phyloP scores from a whole-genome alignment of 1,140 invertebrate species.

The Teleopsis dalmanni region DNA sequence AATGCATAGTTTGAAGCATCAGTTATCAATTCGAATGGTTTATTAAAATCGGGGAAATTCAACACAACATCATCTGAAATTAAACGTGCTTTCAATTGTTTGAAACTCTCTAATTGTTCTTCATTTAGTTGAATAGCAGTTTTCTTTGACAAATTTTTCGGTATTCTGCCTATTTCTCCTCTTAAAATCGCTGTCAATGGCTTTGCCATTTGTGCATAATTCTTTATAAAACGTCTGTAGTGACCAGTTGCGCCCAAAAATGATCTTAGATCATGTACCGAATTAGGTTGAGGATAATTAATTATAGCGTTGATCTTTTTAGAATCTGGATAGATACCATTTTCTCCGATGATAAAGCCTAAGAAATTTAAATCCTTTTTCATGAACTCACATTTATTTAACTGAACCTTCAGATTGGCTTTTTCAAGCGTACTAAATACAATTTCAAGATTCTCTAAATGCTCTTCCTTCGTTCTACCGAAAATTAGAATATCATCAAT shows the following conservation, averaged over 20 bases:
- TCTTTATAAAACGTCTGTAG: constrained; percentile 21
- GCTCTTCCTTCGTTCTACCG: no score
- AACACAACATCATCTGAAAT: constrained; percentile 34
- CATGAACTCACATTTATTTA: constrained; percentile 20
- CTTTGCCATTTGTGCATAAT: constrained; percentile 22
- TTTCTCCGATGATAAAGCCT: constrained; percentile 18
- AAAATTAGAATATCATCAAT: constrained; percentile 26
- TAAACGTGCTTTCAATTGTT: constrained; percentile 39
- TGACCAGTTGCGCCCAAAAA: constrained; percentile 21
- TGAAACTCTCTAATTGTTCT: constrained; percentile 29
- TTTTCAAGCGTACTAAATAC: constrained; percentile 29
- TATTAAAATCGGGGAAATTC: constrained; percentile 27
- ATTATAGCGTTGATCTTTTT: constrained; percentile 23
- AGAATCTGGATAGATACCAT: constrained; percentile 24
- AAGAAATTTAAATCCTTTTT: constrained; percentile 18
- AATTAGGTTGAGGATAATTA: constrained; percentile 15
- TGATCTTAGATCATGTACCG: constrained; percentile 15
- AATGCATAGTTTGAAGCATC: constrained; percentile 24
- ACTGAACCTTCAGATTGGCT: constrained; percentile 16
- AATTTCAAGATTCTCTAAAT: constrained; percentile 24
- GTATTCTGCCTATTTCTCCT: constrained; percentile 17
- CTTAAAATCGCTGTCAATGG: constrained; percentile 18
- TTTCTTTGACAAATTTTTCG: constrained; percentile 6
- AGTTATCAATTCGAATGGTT: constrained; percentile 25
- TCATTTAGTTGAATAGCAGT: constrained; percentile 1